Base-by-base conservation (phyloP, 2,113 vertebrate genomes). In the Agelaius phoeniceus region DNA sequence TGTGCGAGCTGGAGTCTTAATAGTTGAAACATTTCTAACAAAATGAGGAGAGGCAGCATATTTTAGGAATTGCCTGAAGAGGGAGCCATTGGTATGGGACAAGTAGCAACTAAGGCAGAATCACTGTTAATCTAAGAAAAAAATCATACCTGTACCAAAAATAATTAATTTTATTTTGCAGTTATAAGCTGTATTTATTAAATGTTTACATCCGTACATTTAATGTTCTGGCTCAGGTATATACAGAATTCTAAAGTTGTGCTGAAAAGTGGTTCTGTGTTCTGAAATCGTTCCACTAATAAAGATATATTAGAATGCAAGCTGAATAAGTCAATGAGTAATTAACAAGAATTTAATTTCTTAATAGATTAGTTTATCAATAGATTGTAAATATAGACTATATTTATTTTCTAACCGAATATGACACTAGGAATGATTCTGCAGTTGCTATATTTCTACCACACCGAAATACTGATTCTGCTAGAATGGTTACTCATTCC, bases 21-120 rank as follows among this genome's bases (percentile, higher is more conserved):
- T 35, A 54, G 18, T 3, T 28, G 11, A 41, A 12, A 0, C 43
- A n/a, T 30, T 90, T 62, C 9, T 37, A 57, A 39, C 14, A n/a
- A 52, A 41, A 63, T 51, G 5, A 31, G 41, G 24, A 75, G 35
- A 71, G 7, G 55, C 54, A 81, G n/a, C 35, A 0, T 28, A 37
- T 80, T 63, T 84, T n/a, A 74, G 33, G 30, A 63, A 18, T 2
- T 74, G 76, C 86, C 96, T 97, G 94, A 84, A 95, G 96, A 96
- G 94, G 96, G 93, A 96, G 94, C 96, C 80, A 35, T 87, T 68
- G 65, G 20, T 89, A 82, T 68, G 69, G 65, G 7, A 68, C 54
- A 95, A 94, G n/a, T 44, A 67, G n/a, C 48, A 87, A n/a, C 65
- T 75, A 43, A 55, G 30, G 35, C 16, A 63, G 20, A 61, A 14